A percentile compares a stretch with the other conserved stretches of the same genome.
These are phyloP conservation scores for Coendou prehensilis DNA, from an alignment of 2,797 vertebrate species.

Conservation along the genomic window DNA sequence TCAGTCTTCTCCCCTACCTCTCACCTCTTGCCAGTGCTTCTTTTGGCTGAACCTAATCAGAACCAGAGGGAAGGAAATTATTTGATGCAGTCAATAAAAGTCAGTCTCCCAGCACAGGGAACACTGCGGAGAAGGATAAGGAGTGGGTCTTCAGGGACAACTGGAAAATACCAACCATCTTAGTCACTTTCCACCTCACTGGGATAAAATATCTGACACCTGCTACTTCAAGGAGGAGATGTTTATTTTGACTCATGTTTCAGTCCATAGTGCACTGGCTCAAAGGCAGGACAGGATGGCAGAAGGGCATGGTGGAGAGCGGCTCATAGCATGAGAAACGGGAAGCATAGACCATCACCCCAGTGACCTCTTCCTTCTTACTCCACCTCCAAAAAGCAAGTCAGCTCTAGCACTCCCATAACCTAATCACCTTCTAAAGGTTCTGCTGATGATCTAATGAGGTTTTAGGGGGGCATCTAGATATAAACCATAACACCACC, in stretches of 20 bases:
- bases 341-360: neutral
- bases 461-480: neutral
- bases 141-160: neutral
- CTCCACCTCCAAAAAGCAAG: neutral
- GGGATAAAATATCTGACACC: neutral
- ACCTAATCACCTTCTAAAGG: neutral
- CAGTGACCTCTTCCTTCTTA: neutral
- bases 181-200: neutral
- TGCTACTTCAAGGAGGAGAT: neutral
- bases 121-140: neutral
- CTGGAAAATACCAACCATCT: neutral
- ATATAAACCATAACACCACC: neutral
- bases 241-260: neutral
- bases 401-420: neutral
- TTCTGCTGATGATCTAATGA: neutral
- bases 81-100: neutral
- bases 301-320: neutral
- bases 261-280: neutral
- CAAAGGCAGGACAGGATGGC: neutral
- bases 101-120: neutral
- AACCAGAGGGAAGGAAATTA: constrained; percentile 1
- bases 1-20: neutral
- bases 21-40: neutral
- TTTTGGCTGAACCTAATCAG: neutral
- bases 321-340: neutral